phyloP scores from a whole-genome alignment of 2,797 vertebrate genomes.

The Hoplostethus mediterraneus region DNA sequence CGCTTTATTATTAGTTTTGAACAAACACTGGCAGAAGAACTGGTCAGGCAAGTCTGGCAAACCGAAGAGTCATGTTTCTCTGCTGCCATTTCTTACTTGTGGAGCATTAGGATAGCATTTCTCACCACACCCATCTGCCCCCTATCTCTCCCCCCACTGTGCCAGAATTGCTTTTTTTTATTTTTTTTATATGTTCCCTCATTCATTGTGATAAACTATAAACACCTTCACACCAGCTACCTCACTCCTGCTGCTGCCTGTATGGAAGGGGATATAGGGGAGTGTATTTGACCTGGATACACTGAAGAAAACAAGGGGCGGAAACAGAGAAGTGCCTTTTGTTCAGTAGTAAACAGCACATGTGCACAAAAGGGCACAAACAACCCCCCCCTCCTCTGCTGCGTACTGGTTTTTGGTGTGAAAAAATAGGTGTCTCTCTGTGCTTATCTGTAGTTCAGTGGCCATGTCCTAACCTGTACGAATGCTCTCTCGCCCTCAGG shows the following conservation, averaged over 20 bases:
- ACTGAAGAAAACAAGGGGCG: background rate
- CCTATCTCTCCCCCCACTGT: background rate
- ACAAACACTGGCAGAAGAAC: conserved; percentile 52
- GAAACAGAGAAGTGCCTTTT: background rate
- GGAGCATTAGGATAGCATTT: background rate
- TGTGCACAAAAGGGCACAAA: background rate
- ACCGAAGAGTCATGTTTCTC: background rate
- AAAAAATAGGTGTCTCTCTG: background rate
- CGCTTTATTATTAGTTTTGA: conserved; percentile 12
- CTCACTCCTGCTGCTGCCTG: conserved; percentile 5
- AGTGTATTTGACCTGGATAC: conserved; percentile 35
- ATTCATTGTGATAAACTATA: conserved; percentile 22
- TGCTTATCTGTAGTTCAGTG: background rate
- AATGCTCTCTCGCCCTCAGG: conserved; percentile 75
- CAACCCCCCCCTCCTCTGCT: background rate
- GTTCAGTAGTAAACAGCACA: background rate
- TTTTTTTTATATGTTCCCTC: conserved; percentile 5
- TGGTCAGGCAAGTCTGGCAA: conserved; percentile 50
- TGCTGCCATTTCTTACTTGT: background rate
- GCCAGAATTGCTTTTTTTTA: background rate
- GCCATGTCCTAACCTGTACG: conserved; percentile 46
- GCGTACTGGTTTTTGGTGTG: background rate
- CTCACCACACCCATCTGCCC: conserved; percentile 3
- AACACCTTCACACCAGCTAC: conserved; percentile 10
- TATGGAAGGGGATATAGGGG: conserved; percentile 13